Percentiles rank a stretch among this genome's conserved stretches.
Conservation (phyloP, 2,888 invertebrate species). For the Meta bourneti region DNA sequence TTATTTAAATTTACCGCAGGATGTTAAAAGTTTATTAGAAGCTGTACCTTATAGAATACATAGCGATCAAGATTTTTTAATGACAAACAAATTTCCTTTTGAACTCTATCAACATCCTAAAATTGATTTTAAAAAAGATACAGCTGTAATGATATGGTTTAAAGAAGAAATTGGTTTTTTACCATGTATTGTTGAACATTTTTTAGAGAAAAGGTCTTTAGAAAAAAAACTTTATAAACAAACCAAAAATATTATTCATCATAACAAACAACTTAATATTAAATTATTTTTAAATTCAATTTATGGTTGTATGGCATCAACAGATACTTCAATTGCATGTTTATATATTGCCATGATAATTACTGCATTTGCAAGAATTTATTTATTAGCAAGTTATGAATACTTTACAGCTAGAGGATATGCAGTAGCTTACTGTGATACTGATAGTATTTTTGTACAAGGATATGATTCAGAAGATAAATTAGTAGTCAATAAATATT, state of each 20-base stretch:
- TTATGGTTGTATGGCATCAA: slow-evolving; percentile 42
- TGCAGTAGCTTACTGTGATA: slow-evolving; percentile 42
- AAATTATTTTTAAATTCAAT: slow-evolving; percentile 62
- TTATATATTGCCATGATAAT: slow-evolving; percentile 41
- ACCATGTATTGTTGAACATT: slow-evolving; percentile 39
- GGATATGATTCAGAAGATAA: neutral
- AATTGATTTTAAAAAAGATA: slow-evolving; percentile 30
- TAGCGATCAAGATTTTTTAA: slow-evolving; percentile 27
- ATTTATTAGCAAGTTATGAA: slow-evolving; percentile 37
- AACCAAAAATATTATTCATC: slow-evolving; percentile 38
- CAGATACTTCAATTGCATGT: slow-evolving; percentile 29
- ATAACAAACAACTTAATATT: slow-evolving; percentile 46
- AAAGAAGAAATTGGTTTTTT: slow-evolving; percentile 42
- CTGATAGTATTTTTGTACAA: slow-evolving; percentile 50
- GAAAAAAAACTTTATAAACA: slow-evolving; percentile 6
- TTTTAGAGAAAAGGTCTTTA: slow-evolving; percentile 18
- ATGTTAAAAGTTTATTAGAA: neutral
- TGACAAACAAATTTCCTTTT: slow-evolving; percentile 16
- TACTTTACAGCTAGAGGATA: slow-evolving; percentile 3
- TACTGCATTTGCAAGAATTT: slow-evolving; percentile 27
- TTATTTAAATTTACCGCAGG: slow-evolving; percentile 1
- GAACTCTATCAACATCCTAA: slow-evolving; percentile 31
- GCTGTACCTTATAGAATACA: slow-evolving; percentile 30
- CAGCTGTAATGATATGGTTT: slow-evolving; percentile 26
- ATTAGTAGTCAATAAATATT: slow-evolving; percentile 22